These are phyloP conservation scores for Tenrec ecaudatus DNA, from an alignment of 2,113 vertebrate species.

Conservation along the genomic window DNA sequence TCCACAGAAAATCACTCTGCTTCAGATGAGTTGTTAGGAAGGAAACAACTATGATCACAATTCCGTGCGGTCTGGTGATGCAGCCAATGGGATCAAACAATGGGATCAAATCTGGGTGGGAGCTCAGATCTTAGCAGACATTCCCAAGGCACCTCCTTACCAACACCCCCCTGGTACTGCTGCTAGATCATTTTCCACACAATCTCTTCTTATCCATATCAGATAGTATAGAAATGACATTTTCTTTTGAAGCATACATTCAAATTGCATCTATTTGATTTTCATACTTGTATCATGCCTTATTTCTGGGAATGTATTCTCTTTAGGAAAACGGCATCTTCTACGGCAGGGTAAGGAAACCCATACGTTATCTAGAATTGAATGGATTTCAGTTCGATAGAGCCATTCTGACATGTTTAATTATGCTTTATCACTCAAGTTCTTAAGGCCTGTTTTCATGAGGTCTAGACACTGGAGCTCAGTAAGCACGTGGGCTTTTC, in stretches of 20 bases:
- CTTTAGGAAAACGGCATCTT: slow-evolving; percentile 20
- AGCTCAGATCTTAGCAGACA: background rate
- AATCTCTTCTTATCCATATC: background rate
- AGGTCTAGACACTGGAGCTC: background rate
- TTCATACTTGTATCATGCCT: background rate
- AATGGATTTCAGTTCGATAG: background rate
- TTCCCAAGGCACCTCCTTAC: background rate
- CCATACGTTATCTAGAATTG: background rate
- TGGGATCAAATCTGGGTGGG: background rate
- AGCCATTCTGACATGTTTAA: background rate
- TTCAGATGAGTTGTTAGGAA: background rate
- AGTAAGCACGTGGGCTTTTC: background rate
- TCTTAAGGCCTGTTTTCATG: slow-evolving; percentile 13
- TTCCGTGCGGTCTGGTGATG: background rate
- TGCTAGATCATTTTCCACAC: background rate
- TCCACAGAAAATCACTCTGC: background rate
- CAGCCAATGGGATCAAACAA: background rate
- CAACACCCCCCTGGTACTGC: background rate
- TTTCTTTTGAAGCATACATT: background rate
- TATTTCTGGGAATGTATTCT: background rate
- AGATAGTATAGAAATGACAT: background rate
- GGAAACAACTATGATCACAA: background rate
- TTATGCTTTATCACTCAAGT: background rate
- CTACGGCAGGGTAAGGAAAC: background rate
- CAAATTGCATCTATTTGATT: background rate